Evolutionary conservation across 1,140 invertebrate genomes (phyloP).

Genomic region (Euborellia annulipes): DNA sequence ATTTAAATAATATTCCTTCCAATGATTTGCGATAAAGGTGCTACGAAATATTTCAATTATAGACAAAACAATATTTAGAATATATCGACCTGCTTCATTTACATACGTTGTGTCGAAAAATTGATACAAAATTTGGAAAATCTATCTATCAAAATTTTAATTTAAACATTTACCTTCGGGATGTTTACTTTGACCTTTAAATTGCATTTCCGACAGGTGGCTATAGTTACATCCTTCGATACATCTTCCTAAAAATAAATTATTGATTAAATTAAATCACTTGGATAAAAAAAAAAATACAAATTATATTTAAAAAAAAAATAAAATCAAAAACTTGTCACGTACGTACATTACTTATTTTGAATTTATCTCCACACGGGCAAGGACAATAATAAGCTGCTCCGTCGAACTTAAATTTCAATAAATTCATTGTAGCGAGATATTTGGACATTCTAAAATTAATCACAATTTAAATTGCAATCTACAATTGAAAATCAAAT

Average conservation of each 20-base stretch:
- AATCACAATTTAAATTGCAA: no score
- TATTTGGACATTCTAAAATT: constrained; percentile 72
- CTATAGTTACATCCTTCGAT: constrained; percentile 81
- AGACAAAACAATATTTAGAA: no score
- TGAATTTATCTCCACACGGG: constrained; percentile 94
- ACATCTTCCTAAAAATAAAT: constrained; percentile 68
- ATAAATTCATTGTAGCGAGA: constrained; percentile 99
- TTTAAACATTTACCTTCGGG: constrained; percentile 36
- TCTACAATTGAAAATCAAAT: no score
- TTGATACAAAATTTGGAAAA: no score
- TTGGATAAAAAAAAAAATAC: constrained; percentile 5
- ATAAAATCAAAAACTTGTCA: background rate
- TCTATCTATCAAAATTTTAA: no score
- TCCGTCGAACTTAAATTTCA: constrained; percentile 98
- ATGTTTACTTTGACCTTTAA: constrained; percentile 92
- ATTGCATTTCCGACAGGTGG: constrained; percentile 96
- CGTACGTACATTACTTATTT: constrained; percentile 77
- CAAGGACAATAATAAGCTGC: constrained; percentile 97
- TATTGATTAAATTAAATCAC: no score
- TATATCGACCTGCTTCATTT: no score
- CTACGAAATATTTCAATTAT: no score
- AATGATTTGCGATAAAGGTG: no score
- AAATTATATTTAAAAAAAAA: constrained; percentile 4
- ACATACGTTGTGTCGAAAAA: no score
- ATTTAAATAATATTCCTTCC: no score